phyloP scores from a whole-genome alignment of 2,888 invertebrate genomes.

The Drosophila mayaguana region DNA sequence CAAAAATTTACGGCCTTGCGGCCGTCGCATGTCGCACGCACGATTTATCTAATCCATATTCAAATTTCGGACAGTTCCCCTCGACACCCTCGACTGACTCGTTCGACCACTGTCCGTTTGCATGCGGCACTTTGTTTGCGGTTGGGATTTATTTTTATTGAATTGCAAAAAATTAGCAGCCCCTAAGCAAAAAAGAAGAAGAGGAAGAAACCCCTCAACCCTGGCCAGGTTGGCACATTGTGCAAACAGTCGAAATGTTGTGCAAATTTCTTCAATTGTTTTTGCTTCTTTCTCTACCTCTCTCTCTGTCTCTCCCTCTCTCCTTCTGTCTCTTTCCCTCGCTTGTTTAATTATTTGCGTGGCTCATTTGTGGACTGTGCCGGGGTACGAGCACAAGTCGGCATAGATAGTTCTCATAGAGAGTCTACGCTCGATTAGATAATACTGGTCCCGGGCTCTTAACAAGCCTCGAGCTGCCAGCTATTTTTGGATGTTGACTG shows the following conservation, averaged over 20 bases:
- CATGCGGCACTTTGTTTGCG: conserved; percentile 69
- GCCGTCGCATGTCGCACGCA: conserved; percentile 66
- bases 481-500: conserved; percentile 18
- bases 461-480: conserved; percentile 2
- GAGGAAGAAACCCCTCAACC: background rate
- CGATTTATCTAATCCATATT: conserved; percentile 80
- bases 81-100: conserved; percentile 7
- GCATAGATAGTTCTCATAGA: conserved; percentile 12
- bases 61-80: conserved; percentile 68
- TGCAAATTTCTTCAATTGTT: conserved; percentile 35
- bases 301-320: background rate
- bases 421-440: conserved; percentile 43
- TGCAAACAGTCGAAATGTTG: conserved; percentile 49
- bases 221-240: conserved; percentile 36
- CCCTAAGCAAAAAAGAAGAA: conserved; percentile 6
- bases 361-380: conserved; percentile 25
- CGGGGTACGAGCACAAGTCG: background rate
- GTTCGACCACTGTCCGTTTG: conserved; percentile 9
- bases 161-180: conserved; percentile 71
- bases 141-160: conserved; percentile 77
- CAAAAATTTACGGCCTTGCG: conserved; percentile 56
- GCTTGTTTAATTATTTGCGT: conserved; percentile 12
- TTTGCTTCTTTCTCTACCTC: background rate
- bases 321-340: too few species aligned
- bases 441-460: conserved; percentile 17